Base-by-base conservation (phyloP, 2,113 vertebrate species). In the Tamias sibiricus region DNA sequence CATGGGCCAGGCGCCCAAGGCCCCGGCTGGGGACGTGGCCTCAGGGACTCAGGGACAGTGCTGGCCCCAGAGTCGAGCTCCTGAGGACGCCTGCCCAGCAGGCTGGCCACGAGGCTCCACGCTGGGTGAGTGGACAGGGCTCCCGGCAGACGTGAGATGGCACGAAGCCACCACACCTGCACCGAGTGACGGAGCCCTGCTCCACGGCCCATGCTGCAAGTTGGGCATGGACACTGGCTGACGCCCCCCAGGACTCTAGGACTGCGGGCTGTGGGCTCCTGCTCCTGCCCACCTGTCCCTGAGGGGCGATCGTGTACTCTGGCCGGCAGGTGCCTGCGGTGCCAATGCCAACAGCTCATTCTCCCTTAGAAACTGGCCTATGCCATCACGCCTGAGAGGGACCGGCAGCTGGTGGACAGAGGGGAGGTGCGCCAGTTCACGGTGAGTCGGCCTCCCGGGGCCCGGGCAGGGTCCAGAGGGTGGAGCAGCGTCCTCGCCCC, bases 371-470 rank as follows among this genome's bases (percentile, higher is more conserved):
- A 99, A 98, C 97, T 99, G 96, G 99, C 99, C 66, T 99, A 99
- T 12, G 99, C 99, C 94, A 99, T 99, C 97, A 99, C 99, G 0
- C 99, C 99, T 0, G 99, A 99, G 98, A 99, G 98, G 68, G 99
- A 99, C 54, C 99, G 98, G 75, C 99, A 99, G 97, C 98, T 99
- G 94, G 98, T 99, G 52, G 99, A 99, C 95, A 98, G 98, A 20
- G 99, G 99, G 26, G 99, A 99, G 96, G 99, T 99, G 83, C 99
- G 99, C 54, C 99, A 99, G 98, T 99, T 99, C 95, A 99, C 99
- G 94, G 99, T 99, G 98, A 96, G 98, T 96, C 35, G 4, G 10
- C 49, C 0, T n/a, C 0, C 20, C 0, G 13, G n/a, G n/a, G 40
- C 69, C 19, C 19, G 0, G 20, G 14, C 8, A 37, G 26, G 30